phyloP scores from a whole-genome alignment of 2,113 vertebrate species.

The Miniopterus natalensis region DNA sequence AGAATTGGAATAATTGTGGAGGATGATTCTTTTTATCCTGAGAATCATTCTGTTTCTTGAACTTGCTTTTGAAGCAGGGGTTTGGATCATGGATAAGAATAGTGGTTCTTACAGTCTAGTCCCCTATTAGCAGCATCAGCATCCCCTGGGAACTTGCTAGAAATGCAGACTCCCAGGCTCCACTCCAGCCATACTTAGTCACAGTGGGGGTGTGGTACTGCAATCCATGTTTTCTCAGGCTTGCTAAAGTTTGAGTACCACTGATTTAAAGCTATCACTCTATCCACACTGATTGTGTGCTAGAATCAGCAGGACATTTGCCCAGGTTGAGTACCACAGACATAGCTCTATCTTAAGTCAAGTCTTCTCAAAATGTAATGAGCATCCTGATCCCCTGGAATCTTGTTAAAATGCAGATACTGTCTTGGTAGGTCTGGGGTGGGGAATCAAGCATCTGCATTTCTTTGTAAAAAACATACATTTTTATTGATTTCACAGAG shows the following conservation, averaged over 20 bases:
- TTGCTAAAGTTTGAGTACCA: neutral
- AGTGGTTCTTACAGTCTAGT: neutral
- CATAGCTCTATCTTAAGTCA: neutral
- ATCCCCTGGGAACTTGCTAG: neutral
- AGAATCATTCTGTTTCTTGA: neutral
- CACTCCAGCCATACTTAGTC: neutral
- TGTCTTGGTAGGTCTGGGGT: neutral
- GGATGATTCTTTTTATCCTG: neutral
- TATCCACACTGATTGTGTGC: neutral
- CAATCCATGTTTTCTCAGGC: neutral
- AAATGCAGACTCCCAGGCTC: neutral
- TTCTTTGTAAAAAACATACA: neutral
- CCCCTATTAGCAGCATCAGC: neutral
- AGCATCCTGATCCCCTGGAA: neutral
- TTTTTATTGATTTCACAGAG: no score
- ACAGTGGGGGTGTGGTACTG: neutral
- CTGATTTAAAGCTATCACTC: neutral
- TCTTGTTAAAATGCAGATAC: neutral
- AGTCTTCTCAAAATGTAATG: neutral
- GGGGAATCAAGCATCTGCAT: neutral
- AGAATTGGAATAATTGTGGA: neutral
- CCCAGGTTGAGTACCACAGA: neutral
- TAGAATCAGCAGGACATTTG: neutral
- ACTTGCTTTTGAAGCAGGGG: neutral
- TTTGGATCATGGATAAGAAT: neutral